Base-by-base conservation (phyloP, 2,113 vertebrate species). In the Verasper variegatus region DNA sequence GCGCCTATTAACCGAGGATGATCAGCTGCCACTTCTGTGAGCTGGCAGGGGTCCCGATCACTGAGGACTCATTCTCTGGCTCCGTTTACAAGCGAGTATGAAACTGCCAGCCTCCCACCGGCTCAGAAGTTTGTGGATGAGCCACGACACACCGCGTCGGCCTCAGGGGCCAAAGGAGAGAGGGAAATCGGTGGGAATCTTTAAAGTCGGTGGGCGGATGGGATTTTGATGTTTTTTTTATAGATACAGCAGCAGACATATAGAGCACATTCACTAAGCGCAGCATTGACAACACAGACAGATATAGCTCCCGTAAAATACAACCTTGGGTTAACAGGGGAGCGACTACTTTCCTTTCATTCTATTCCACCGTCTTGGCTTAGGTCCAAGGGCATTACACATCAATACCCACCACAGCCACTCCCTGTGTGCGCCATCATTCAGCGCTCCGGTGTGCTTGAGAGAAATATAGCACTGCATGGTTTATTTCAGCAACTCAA, bases 281-380 rank as follows among this genome's bases (percentile, higher is more conserved):
- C 40, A 67, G 62, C 60, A 65, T 11, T 69, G 78, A 80, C 78
- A 82, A 80, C 69, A 15, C 70, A 23, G 83, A 72, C 65, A 83
- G 88, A 84, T 84, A 81, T 63, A 80, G 78, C 82, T 76, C 67
- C 76, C 71, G 80, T 89, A 82, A 91, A 90, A 84, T 80, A 86
- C 83, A 89, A 93, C 92, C 90, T 93, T 92, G 86, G 91, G 80
- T 89, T 82, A 83, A 88, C 74, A 71, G 71, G 62, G 79, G 79
- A 74, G 70, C 78, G 82, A 84, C 77, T 82, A 80, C 84, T 86
- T 90, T 82, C 75, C 85, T 86, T 89, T 88, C 85, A 86, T 86
- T 83, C 63, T 81, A 63, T 89, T 91, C 85, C 80, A 78, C 77
- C 65, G 11, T 31, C 76, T 66, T 89, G 90, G 90, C 82, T 85